These are phyloP conservation scores for Drosophila punjabiensis DNA, from an alignment of 1,140 invertebrate genomes.

Conservation along the genomic window DNA sequence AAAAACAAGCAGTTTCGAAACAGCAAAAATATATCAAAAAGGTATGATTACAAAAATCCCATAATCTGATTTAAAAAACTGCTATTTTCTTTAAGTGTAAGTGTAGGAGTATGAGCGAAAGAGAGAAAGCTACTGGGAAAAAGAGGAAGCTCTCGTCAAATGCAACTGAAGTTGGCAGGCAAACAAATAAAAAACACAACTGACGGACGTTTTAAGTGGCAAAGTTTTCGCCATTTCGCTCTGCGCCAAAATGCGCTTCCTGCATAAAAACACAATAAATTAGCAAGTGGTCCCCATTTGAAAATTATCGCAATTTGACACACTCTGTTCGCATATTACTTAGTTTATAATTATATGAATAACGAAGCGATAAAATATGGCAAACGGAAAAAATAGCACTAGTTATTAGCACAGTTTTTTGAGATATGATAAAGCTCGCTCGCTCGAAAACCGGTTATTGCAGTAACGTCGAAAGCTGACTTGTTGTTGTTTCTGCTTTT, in stretches of 20 bases:
- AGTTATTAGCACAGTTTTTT: conserved; percentile 58
- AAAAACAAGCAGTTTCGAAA: not conserved
- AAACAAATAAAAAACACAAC: conserved; percentile 21
- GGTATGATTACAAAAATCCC: not conserved
- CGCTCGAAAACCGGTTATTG: conserved; percentile 46
- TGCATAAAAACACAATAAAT: conserved; percentile 28
- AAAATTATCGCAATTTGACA: conserved; percentile 31
- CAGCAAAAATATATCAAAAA: not conserved
- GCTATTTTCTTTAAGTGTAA: conserved; percentile 2
- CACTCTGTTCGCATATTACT: conserved; percentile 28
- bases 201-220: conserved; percentile 30
- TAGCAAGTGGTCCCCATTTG: conserved; percentile 36
- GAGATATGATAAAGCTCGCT: conserved; percentile 28
- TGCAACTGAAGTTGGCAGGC: conserved; percentile 35
- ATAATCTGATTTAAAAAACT: not conserved
- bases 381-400: conserved; percentile 28
- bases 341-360: conserved; percentile 14
- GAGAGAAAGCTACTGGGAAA: not conserved
- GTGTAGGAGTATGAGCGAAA: not conserved
- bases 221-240: conserved; percentile 17
- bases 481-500: conserved; percentile 17
- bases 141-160: conserved; percentile 20
- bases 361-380: conserved; percentile 21
- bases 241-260: conserved; percentile 20
- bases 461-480: conserved; percentile 40